phyloP scores from a whole-genome alignment of 2,888 invertebrate species.

The Notocelia uddmanniana region DNA sequence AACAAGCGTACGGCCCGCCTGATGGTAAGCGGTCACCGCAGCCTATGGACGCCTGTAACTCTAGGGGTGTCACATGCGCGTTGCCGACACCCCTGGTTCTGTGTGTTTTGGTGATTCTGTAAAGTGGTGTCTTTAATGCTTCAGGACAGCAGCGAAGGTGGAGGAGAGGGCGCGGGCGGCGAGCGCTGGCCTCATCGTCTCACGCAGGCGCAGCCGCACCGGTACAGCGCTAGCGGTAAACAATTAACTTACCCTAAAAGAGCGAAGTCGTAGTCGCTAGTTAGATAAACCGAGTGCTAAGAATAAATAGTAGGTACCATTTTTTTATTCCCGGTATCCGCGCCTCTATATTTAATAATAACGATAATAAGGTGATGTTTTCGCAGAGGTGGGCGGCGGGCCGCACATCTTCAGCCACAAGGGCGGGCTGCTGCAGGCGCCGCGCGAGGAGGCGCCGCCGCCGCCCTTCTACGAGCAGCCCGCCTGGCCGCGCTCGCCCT shows the following conservation, averaged over 20 bases:
- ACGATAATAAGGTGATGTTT: not conserved
- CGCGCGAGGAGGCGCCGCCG: slow-evolving; percentile 54
- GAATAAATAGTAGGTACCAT: too few relatives aligned
- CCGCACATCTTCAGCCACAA: slow-evolving; percentile 91
- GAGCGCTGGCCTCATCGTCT: slow-evolving; percentile 79
- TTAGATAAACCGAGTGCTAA: not conserved
- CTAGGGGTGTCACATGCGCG: too few relatives aligned
- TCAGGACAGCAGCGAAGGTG: slow-evolving; percentile 14
- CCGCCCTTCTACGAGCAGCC: slow-evolving; percentile 54
- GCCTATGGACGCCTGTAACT: too few relatives aligned
- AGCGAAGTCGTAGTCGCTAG: not conserved
- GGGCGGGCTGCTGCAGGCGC: slow-evolving; percentile 87
- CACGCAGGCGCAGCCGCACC: slow-evolving; percentile 71
- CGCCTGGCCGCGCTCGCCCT: slow-evolving; percentile 64
- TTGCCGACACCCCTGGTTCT: too few relatives aligned
- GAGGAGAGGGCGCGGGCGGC: slow-evolving; percentile 46
- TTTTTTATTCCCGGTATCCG: not conserved
- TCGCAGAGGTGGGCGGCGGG: slow-evolving; percentile 72
- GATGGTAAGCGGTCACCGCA: too few relatives aligned
- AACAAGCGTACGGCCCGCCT: too few relatives aligned
- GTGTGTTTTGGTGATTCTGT: too few relatives aligned
- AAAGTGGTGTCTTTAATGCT: not conserved
- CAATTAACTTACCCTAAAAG: not conserved
- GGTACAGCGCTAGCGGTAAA: slow-evolving; percentile 54
- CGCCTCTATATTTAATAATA: not conserved